A percentile compares a stretch with the other conserved stretches of the same genome.
phyloP scores from a whole-genome alignment of 53 echinoderm and acorn worm species.

The Zoroaster sp. region DNA sequence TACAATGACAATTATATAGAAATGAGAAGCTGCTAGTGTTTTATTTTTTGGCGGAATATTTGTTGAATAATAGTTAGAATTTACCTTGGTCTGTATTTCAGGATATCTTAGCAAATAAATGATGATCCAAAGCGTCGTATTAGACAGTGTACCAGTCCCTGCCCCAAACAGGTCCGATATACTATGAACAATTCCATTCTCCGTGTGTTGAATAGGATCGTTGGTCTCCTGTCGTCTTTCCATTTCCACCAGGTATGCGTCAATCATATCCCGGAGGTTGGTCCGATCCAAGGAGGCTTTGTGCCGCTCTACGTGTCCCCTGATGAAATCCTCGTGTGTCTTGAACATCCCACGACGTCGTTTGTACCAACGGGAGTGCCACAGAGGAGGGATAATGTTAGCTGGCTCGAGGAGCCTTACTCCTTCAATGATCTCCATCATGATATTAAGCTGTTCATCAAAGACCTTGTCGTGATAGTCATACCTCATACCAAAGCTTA shows the following conservation, averaged over 20 bases:
- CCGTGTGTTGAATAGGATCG: constrained; percentile 40
- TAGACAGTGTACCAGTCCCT: constrained; percentile 41
- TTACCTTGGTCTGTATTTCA: constrained; percentile 38
- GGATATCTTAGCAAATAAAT: constrained; percentile 41
- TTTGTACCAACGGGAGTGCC: constrained; percentile 43
- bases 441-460: constrained; percentile 21
- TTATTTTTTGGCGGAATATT: too few species aligned
- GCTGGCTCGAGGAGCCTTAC: constrained; percentile 42
- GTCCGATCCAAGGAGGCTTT: constrained; percentile 30
- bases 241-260: constrained; percentile 50
- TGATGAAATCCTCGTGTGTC: constrained; percentile 23
- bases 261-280: constrained; percentile 52
- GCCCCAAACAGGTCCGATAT: constrained; percentile 50
- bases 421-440: constrained; percentile 38
- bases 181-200: constrained; percentile 33
- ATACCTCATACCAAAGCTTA: neutral
- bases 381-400: constrained; percentile 53
- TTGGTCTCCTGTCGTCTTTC: constrained; percentile 16
- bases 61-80: too few species aligned
- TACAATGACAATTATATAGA: too few species aligned
- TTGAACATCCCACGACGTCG: constrained; percentile 18
- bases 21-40: too few species aligned
- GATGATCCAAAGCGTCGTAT: constrained; percentile 42
- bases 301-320: constrained; percentile 24
- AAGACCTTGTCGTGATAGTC: constrained; percentile 33